Conservation (phyloP, 2,113 vertebrate genomes). For the Eretmochelys imbricata region DNA sequence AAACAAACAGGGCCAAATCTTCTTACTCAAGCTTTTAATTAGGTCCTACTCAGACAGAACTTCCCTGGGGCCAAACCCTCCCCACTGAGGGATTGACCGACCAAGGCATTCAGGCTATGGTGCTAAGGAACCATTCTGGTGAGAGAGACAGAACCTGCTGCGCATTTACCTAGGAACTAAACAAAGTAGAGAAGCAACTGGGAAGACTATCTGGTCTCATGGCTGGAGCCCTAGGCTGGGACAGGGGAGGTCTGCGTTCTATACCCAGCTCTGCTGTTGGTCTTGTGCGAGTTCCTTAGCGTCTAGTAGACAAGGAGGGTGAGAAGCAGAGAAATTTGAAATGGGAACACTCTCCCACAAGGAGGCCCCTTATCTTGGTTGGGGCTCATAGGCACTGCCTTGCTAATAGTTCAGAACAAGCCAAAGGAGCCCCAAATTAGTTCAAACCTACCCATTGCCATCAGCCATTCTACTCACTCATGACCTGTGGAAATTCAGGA, state of each 20-base stretch:
- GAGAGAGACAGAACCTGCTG: not conserved
- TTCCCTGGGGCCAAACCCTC: not conserved
- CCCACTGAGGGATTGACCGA: too few species aligned
- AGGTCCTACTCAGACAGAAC: not conserved
- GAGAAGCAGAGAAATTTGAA: not conserved
- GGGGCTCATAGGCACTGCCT: not conserved
- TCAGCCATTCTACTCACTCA: not conserved
- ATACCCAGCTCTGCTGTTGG: not conserved
- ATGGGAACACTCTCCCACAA: not conserved
- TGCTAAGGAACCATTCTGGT: not conserved
- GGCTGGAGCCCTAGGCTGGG: not conserved
- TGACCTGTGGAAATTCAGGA: slow-evolving; percentile 1
- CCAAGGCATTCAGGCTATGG: not conserved
- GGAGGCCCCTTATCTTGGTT: not conserved
- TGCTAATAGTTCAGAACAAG: not conserved
- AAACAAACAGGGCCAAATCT: not conserved
- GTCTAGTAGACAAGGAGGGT: not conserved
- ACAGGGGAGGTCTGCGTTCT: not conserved
- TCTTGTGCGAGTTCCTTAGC: not conserved
- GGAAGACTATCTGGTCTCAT: not conserved
- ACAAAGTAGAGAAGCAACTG: not conserved
- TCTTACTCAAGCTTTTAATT: not conserved
- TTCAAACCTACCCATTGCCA: not conserved
- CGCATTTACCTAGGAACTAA: not conserved
- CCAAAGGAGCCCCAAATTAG: not conserved